phyloP scores from a whole-genome alignment of 2,113 vertebrate species.

The Gracilinanus agilis region DNA sequence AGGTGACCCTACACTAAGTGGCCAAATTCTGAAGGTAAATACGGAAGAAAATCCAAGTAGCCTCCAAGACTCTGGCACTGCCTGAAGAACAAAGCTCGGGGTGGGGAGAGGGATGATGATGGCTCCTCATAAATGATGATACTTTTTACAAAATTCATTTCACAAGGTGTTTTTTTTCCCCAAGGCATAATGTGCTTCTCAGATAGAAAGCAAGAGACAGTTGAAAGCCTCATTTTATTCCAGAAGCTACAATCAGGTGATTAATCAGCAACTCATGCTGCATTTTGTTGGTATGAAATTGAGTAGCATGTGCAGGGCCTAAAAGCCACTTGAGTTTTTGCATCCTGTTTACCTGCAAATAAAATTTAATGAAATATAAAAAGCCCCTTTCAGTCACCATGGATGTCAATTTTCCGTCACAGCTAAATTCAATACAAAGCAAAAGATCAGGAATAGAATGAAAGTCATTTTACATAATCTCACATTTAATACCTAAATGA shows the following conservation, averaged over 20 bases:
- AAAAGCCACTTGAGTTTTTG: neutral
- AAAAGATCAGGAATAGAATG: neutral
- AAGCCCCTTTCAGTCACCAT: neutral
- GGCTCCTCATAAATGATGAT: neutral
- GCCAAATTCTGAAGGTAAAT: too few species aligned
- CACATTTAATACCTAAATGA: neutral
- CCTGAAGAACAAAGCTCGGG: neutral
- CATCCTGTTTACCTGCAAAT: neutral
- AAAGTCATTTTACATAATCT: neutral
- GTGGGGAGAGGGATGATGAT: too few species aligned
- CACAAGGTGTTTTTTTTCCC: neutral
- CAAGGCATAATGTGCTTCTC: constrained; percentile 12
- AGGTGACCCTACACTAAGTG: too few species aligned
- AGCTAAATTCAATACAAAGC: neutral
- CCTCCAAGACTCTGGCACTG: neutral
- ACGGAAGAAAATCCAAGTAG: neutral
- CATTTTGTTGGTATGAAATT: neutral
- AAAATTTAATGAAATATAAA: constrained; percentile 26
- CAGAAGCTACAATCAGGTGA: neutral
- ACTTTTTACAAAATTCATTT: constrained; percentile 2
- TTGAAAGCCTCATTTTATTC: constrained; percentile 15
- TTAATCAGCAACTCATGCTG: constrained; percentile 7
- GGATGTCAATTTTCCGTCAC: constrained; percentile 8
- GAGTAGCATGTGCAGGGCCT: neutral
- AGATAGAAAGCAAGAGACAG: neutral